phyloP scores from a whole-genome alignment of 2,888 invertebrate genomes.

The Diadegma fenestrale region DNA sequence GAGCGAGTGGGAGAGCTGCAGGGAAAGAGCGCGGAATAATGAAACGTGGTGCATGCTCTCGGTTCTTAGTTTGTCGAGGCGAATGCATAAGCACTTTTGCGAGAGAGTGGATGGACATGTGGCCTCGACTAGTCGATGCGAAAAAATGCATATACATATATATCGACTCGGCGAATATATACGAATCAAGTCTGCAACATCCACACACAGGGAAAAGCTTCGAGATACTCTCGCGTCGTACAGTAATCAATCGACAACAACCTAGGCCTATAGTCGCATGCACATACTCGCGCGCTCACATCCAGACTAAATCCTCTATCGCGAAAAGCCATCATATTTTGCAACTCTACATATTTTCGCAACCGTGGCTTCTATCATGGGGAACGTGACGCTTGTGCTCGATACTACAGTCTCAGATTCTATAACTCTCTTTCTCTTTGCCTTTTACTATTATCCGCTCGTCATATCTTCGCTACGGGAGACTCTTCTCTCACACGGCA shows the following conservation, averaged over 20 bases:
- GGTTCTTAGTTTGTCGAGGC: constrained; percentile 38
- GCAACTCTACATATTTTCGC: constrained; percentile 76
- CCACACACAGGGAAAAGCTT: constrained; percentile 10
- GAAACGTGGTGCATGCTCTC: constrained; percentile 55
- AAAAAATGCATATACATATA: constrained; percentile 11
- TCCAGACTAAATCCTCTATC: constrained; percentile 28
- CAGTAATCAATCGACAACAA: constrained; percentile 64
- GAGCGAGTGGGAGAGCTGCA: constrained; percentile 22
- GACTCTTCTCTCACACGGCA: constrained; percentile 36
- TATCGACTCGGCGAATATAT: background rate
- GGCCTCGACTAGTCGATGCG: constrained; percentile 58
- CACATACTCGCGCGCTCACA: constrained; percentile 17
- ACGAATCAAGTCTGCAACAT: constrained; percentile 26
- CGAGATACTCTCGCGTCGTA: constrained; percentile 31
- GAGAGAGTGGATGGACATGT: constrained; percentile 62
- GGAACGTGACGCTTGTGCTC: constrained; percentile 67
- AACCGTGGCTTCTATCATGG: constrained; percentile 73
- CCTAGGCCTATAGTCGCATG: constrained; percentile 71
- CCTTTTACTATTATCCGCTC: background rate
- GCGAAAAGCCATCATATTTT: constrained; percentile 71
- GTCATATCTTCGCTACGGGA: constrained; percentile 18
- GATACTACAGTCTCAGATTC: constrained; percentile 56
- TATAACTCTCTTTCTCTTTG: background rate
- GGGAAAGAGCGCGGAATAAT: constrained; percentile 30
- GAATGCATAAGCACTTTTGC: constrained; percentile 55